Evolutionary conservation across 2,797 vertebrate genomes (phyloP).

Genomic region (Onychomys leucogaster): DNA sequence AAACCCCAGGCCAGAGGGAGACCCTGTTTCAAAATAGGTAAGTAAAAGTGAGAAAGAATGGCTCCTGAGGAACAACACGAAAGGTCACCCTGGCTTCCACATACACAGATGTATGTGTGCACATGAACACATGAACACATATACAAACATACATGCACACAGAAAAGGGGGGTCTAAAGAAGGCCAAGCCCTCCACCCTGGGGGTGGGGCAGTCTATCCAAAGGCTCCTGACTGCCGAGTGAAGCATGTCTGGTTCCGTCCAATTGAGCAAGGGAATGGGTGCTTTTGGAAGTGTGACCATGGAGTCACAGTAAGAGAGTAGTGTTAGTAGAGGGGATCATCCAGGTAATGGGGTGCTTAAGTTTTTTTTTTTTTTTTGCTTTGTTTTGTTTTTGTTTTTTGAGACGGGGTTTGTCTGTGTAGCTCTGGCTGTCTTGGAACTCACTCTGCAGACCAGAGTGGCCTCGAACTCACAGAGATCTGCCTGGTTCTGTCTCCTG

Average conservation of each 20-base stretch:
- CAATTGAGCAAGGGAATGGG: not conserved
- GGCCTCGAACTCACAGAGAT: no score
- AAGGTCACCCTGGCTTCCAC: not conserved
- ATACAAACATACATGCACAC: not conserved
- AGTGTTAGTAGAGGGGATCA: not conserved
- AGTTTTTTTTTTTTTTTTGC: not conserved
- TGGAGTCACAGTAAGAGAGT: not conserved
- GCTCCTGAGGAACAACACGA: not conserved
- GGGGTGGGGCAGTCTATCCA: not conserved
- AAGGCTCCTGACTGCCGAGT: not conserved
- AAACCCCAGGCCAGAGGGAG: not conserved
- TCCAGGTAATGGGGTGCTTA: not conserved
- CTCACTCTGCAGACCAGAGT: no score
- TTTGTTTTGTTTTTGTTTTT: no score
- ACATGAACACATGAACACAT: not conserved
- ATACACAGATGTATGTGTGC: not conserved
- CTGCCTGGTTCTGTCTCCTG: no score
- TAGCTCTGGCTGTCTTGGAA: no score
- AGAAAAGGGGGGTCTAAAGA: not conserved
- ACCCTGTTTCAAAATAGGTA: not conserved
- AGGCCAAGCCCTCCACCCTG: not conserved
- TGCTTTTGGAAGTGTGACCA: not conserved
- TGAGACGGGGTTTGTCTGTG: no score
- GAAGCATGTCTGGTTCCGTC: not conserved
- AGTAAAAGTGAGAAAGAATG: not conserved